Evolutionary conservation across 2,113 vertebrate species (phyloP).

Genomic region (Falco punctatus): DNA sequence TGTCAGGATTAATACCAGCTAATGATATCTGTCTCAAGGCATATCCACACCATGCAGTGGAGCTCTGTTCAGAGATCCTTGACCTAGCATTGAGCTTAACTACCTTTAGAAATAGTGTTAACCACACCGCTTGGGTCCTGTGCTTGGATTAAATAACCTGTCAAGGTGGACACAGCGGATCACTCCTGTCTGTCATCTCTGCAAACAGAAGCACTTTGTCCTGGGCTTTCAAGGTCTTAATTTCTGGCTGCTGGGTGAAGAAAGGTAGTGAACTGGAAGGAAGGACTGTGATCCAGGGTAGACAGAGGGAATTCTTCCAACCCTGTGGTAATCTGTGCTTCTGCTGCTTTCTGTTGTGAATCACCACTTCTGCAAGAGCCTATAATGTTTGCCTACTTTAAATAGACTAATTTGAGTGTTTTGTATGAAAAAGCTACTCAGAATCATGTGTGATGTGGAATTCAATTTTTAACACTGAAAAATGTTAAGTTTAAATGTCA

Average conservation of each 20-base stretch:
- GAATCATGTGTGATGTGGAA: background rate
- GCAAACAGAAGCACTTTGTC: background rate
- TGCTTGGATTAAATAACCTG: background rate
- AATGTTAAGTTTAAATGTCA: background rate
- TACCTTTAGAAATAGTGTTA: background rate
- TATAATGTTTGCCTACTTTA: background rate
- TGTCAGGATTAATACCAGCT: constrained; percentile 24
- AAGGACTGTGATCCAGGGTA: background rate
- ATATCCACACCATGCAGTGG: fast-evolving
- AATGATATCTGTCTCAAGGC: background rate
- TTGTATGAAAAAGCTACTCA: background rate
- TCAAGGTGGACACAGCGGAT: background rate
- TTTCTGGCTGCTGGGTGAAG: background rate
- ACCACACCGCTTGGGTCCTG: background rate
- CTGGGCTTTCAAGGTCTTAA: background rate
- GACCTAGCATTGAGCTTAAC: background rate
- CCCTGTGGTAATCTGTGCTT: background rate
- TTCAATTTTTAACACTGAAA: background rate
- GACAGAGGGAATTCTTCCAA: background rate
- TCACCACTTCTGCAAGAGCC: background rate
- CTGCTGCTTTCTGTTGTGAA: background rate
- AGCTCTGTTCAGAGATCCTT: background rate
- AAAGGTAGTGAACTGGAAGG: background rate
- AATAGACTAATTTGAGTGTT: background rate
- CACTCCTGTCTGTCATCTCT: background rate